Percentiles rank a stretch among this genome's conserved stretches.
These are phyloP conservation scores for Congeria kusceri DNA, from an alignment of 2,888 invertebrate genomes.

Conservation along the genomic window DNA sequence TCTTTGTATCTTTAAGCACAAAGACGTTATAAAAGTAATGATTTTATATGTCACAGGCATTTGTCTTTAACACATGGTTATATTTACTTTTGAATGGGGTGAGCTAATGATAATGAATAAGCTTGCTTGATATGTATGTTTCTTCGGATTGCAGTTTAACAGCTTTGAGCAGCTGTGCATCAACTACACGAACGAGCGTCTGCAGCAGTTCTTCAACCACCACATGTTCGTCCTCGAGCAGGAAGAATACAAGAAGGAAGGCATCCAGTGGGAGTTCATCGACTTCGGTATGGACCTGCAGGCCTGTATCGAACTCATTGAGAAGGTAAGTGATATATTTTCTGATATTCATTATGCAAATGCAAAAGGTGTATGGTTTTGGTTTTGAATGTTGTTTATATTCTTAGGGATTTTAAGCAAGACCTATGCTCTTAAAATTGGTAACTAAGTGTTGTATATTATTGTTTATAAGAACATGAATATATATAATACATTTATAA, in stretches of 20 bases:
- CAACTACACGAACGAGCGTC: slow-evolving; percentile 99
- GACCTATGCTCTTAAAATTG: no score
- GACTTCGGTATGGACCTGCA: slow-evolving; percentile 98
- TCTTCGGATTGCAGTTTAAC: slow-evolving; percentile 90
- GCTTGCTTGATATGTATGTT: background rate
- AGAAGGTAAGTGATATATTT: slow-evolving; percentile 76
- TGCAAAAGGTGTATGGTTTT: no score
- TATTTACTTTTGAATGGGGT: no score
- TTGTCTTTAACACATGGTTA: background rate
- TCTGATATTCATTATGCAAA: no score
- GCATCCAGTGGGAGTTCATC: slow-evolving; percentile 97
- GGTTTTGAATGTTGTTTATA: no score
- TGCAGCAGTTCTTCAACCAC: slow-evolving; percentile 99
- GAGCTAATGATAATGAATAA: background rate
- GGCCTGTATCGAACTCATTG: slow-evolving; percentile 95
- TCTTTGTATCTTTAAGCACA: no score
- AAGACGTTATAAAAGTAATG: no score
- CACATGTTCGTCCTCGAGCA: slow-evolving; percentile 99
- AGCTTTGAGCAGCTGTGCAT: slow-evolving; percentile 99
- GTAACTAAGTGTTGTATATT: no score
- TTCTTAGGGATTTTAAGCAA: no score
- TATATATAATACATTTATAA: no score
- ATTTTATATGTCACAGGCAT: background rate
- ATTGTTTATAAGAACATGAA: no score
- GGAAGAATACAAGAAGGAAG: slow-evolving; percentile 97